These are phyloP conservation scores for Rhynchopsitta pachyrhyncha DNA, from an alignment of 2,113 vertebrate species.

Conservation along the genomic window DNA sequence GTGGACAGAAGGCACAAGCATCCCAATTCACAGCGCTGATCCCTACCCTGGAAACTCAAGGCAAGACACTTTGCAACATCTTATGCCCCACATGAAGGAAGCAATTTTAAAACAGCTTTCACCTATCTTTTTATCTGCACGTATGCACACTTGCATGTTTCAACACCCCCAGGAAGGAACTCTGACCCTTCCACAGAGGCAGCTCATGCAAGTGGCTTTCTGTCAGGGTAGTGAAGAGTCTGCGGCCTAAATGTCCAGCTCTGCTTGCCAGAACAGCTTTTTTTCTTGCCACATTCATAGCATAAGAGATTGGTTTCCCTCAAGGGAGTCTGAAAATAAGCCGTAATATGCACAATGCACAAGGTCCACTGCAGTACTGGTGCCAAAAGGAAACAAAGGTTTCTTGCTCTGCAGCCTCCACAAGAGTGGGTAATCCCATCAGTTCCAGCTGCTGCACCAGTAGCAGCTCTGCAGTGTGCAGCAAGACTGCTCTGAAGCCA, in stretches of 20 bases:
- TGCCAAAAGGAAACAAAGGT: constrained; percentile 32
- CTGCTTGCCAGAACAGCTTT: not conserved
- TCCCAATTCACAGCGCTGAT: not conserved
- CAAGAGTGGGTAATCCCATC: constrained; percentile 33
- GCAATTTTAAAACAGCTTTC: not conserved
- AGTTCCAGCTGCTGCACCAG: constrained; percentile 25
- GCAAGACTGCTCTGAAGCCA: not conserved
- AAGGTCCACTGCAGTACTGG: constrained; percentile 1
- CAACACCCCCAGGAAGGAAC: not conserved
- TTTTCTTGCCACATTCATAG: not conserved
- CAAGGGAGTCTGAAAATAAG: constrained; percentile 9
- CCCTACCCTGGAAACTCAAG: not conserved
- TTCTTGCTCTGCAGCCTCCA: not conserved
- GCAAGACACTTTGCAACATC: not conserved
- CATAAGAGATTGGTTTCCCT: not conserved
- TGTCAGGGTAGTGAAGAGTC: not conserved
- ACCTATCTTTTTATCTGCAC: not conserved
- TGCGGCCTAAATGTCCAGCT: not conserved
- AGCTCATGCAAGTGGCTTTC: not conserved
- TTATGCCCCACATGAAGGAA: not conserved
- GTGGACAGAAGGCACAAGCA: not conserved
- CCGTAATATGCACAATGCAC: not conserved
- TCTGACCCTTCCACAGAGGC: not conserved
- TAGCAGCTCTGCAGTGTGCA: not conserved
- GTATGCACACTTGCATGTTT: not conserved